Evolutionary conservation across 2,888 invertebrate genomes (phyloP), one percentile per base, ranked within the genome.

Genomic region (Scaptomyza parva): DNA sequence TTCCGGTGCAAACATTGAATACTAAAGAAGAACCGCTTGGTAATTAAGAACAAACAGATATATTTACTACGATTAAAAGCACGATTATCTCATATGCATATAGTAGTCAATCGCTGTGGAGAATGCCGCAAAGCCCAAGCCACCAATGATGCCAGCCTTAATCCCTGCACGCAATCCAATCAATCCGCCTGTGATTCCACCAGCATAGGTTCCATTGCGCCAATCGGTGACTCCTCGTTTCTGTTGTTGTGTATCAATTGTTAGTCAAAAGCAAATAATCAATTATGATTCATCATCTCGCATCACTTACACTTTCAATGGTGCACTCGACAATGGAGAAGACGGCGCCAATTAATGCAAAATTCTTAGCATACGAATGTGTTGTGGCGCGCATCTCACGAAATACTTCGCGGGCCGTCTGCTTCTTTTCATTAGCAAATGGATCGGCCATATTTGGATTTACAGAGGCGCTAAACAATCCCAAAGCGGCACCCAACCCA

Each of bases 51-150:
- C 65, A 64, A 77, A 72, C 71, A 73, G 61, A 78, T 0, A 17
- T 37, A 17, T 76, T 75, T 78, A 85, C 17, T 76, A 63, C 52
- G 43, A 61, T 17, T 41, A 59, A 59, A 33, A 53, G 22, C 7
- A 44, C 33, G 14, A 52, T 86, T 91, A 91, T 91, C 92, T 90
- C 66, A 81, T 86, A 48, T 93, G 95, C 96, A 99, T 96, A 90
- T 98, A 99, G 92, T 98, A 99, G 92, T 99, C 99, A 82, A 99
- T 99, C 0, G 95, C 95, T 48, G 98, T 97, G 22, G 99, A 99
- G 92, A 99, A 99, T 17, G 97, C 97, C 48, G 99, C 99, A 93
- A 99, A 99, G 11, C 99, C 99, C 51, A 97, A 96, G 18, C 99
- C 99, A 33, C 99, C 99, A 81, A 98, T 92, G 35, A 98, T 78